These are phyloP conservation scores for Dinomys branickii DNA, from an alignment of 2,113 vertebrate species.

Conservation along the genomic window DNA sequence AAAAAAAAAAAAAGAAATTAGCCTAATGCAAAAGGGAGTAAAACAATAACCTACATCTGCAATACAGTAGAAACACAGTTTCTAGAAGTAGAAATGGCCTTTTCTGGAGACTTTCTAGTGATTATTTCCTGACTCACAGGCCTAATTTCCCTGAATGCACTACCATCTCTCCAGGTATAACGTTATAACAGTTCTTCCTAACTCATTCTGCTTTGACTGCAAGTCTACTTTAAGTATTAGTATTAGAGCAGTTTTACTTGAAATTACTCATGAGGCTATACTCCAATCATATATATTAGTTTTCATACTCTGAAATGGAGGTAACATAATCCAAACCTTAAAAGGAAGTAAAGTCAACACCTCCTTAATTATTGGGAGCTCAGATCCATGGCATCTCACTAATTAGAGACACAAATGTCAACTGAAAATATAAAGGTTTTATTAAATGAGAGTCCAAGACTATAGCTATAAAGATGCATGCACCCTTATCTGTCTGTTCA, in stretches of 20 bases:
- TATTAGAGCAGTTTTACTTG: slow-evolving; percentile 54
- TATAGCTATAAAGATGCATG: background rate
- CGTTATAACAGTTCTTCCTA: slow-evolving; percentile 28
- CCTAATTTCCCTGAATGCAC: slow-evolving; percentile 7
- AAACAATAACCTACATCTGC: background rate
- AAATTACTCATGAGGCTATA: slow-evolving; percentile 54
- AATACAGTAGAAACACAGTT: background rate
- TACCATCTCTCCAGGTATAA: slow-evolving; percentile 48
- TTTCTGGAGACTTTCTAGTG: slow-evolving; percentile 40
- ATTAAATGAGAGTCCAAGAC: background rate
- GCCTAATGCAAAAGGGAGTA: background rate
- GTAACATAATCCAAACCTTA: slow-evolving; percentile 38
- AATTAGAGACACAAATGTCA: background rate
- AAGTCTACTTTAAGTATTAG: slow-evolving; percentile 66
- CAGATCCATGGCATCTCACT: background rate
- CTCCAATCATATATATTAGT: slow-evolving; percentile 47
- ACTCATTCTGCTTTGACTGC: slow-evolving; percentile 23
- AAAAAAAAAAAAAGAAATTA: no score
- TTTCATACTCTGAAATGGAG: slow-evolving; percentile 34
- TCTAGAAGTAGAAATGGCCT: slow-evolving; percentile 17
- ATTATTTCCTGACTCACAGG: slow-evolving; percentile 35
- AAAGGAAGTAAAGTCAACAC: slow-evolving; percentile 9
- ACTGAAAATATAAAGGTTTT: background rate
- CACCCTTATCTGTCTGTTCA: background rate
- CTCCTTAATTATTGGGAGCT: background rate